A percentile compares a stretch with the other conserved stretches of the same genome.
Conservation (phyloP, 2,113 vertebrate species). For the Hucho hucho region DNA sequence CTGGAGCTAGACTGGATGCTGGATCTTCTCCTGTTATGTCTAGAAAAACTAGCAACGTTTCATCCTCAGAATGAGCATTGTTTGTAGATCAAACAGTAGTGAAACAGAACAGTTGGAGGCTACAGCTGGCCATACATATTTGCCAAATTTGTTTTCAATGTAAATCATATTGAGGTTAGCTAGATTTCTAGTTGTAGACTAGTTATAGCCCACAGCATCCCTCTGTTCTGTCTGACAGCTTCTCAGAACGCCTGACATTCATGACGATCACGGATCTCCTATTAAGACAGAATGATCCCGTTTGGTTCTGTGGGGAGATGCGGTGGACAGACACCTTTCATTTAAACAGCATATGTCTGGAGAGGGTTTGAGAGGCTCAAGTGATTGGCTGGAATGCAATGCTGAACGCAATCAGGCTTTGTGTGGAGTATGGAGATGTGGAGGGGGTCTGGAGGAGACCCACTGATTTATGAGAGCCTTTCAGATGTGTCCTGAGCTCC, state of each 20-base stretch:
- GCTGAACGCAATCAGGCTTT: slow-evolving; percentile 70
- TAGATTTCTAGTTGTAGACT: neutral
- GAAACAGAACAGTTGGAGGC: no score
- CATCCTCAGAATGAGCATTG: neutral
- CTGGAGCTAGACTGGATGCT: neutral
- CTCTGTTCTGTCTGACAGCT: neutral
- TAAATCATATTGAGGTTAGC: neutral
- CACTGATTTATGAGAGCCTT: slow-evolving; percentile 70
- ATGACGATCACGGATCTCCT: slow-evolving; percentile 2
- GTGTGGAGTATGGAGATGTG: slow-evolving; percentile 39
- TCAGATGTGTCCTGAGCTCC: slow-evolving; percentile 31
- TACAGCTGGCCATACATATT: neutral
- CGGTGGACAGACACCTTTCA: slow-evolving; percentile 22
- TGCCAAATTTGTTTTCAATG: neutral
- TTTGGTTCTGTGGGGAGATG: slow-evolving; percentile 29
- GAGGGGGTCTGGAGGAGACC: slow-evolving; percentile 56
- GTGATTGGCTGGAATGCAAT: slow-evolving; percentile 67
- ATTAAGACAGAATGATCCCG: slow-evolving; percentile 5
- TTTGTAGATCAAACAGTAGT: neutral
- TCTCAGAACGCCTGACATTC: slow-evolving; percentile 11
- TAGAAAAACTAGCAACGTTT: neutral
- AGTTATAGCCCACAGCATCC: slow-evolving; percentile 5
- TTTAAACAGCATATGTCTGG: slow-evolving; percentile 42
- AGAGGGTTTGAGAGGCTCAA: slow-evolving; percentile 63
- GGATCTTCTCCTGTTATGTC: neutral